Evolutionary conservation across 2,888 invertebrate genomes (phyloP).

Genomic region (Eilema griseolum): DNA sequence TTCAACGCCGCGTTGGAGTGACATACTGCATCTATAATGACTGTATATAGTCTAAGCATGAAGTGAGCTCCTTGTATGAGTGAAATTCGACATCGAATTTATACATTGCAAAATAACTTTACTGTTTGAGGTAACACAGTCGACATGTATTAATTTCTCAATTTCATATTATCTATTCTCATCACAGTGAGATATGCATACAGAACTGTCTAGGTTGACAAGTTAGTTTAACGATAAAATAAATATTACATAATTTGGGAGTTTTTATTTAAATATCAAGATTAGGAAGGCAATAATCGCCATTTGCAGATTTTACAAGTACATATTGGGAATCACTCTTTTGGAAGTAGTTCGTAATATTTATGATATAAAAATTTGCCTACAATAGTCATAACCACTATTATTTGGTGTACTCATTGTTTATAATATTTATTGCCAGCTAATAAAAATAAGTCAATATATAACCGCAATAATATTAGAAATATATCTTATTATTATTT

Average conservation of each 20-base stretch:
- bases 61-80: too few relatives aligned
- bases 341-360: constrained; percentile 40
- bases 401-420: constrained; percentile 52
- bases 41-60: too few relatives aligned
- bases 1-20: too few relatives aligned
- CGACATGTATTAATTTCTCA: too few relatives aligned
- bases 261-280: not conserved
- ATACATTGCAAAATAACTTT: too few relatives aligned
- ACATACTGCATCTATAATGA: too few relatives aligned
- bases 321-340: constrained; percentile 27
- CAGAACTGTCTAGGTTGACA: not conserved
- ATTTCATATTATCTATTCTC: too few relatives aligned
- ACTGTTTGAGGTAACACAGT: too few relatives aligned
- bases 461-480: constrained; percentile 43
- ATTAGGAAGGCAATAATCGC: not conserved
- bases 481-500: constrained; percentile 45
- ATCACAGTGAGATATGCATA: not conserved
- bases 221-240: not conserved
- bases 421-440: constrained; percentile 50
- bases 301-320: not conserved
- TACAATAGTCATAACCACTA: constrained; percentile 36
- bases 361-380: constrained; percentile 50
- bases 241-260: not conserved
- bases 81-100: too few relatives aligned
- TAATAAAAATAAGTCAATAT: constrained; percentile 37